Evolutionary conservation across 2,888 invertebrate genomes (phyloP).

Genomic region (Drosophila formosana): DNA sequence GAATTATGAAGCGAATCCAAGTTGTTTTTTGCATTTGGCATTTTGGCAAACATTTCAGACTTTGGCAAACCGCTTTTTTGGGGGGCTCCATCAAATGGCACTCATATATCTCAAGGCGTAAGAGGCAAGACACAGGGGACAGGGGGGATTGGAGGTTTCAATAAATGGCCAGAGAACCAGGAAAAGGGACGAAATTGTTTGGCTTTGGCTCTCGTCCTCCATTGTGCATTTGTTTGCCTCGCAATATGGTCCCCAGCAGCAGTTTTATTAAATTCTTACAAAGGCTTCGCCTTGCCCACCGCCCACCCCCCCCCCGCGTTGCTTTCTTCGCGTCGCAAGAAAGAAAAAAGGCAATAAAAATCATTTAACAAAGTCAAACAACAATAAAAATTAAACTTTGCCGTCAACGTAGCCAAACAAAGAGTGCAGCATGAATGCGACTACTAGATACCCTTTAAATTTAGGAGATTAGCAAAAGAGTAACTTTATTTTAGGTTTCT

Average conservation of each 20-base stretch:
- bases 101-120: slow-evolving; percentile 58
- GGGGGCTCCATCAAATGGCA: slow-evolving; percentile 58
- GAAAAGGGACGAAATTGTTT: slow-evolving; percentile 50
- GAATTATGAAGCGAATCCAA: slow-evolving; percentile 48
- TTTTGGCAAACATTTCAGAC: slow-evolving; percentile 41
- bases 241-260: slow-evolving; percentile 71
- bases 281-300: slow-evolving; percentile 58
- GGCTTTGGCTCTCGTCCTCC: slow-evolving; percentile 39
- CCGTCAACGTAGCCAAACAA: slow-evolving; percentile 67
- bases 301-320: not conserved
- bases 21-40: slow-evolving; percentile 48
- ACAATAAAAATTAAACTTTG: slow-evolving; percentile 81
- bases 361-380: slow-evolving; percentile 81
- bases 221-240: slow-evolving; percentile 75
- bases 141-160: slow-evolving; percentile 17
- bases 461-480: too few species aligned
- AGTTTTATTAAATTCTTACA: slow-evolving; percentile 78
- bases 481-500: too few species aligned
- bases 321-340: slow-evolving; percentile 20
- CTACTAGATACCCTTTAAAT: slow-evolving; percentile 6
- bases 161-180: slow-evolving; percentile 47
- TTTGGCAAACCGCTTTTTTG: slow-evolving; percentile 21
- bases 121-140: not conserved
- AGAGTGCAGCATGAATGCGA: not conserved
- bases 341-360: slow-evolving; percentile 74